Percentiles rank a stretch among this genome's conserved stretches.
Conservation (phyloP, 2,113 vertebrate species). For the Pachycephala philippinensis region DNA sequence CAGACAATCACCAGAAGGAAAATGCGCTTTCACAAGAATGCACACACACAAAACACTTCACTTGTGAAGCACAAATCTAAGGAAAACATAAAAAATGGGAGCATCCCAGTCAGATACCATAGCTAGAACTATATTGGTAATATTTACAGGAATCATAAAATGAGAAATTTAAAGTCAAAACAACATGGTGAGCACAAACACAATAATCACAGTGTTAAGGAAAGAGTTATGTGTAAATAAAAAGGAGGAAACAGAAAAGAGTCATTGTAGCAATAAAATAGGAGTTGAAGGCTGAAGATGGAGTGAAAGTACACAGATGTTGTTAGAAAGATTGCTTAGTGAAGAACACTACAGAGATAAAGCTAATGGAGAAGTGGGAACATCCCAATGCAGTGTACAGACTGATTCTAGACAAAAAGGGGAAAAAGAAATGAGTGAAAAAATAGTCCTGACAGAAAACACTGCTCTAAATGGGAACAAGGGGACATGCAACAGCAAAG, state of each 20-base stretch:
- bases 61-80: background rate
- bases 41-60: background rate
- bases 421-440: background rate
- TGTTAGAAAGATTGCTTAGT: background rate
- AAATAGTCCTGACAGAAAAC: background rate
- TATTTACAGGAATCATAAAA: background rate
- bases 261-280: background rate
- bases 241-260: background rate
- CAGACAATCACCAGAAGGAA: background rate
- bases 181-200: background rate
- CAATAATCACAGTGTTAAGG: background rate
- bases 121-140: background rate
- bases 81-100: background rate
- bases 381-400: background rate
- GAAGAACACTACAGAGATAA: background rate
- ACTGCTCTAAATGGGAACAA: background rate
- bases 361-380: background rate
- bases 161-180: background rate
- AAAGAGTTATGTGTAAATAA: constrained; percentile 1
- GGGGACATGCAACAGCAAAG: background rate
- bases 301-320: background rate
- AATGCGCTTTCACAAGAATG: constrained; percentile 4
- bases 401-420: background rate
- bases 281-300: background rate
- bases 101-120: background rate